These are phyloP conservation scores for Campylorhamphus procurvoides DNA, from an alignment of 2,113 vertebrate genomes.

Conservation along the genomic window DNA sequence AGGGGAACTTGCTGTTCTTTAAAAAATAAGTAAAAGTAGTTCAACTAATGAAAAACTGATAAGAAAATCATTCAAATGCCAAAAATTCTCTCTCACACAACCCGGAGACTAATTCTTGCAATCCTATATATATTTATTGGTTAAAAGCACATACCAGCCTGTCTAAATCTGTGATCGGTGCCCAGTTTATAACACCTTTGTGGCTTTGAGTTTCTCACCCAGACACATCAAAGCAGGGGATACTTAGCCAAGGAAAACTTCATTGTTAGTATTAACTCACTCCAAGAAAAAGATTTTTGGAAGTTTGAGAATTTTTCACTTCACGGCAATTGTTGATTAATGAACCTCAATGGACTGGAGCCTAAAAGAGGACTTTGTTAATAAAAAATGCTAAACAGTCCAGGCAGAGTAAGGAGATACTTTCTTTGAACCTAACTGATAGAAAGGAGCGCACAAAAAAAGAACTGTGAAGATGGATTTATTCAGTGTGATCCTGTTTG, in stretches of 20 bases:
- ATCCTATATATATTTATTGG: constrained; percentile 32
- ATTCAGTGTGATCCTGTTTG: background rate
- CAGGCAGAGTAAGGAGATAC: constrained; percentile 43
- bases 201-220: constrained; percentile 65
- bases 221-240: constrained; percentile 62
- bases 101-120: background rate
- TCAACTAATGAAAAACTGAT: constrained; percentile 47
- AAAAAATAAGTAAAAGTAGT: background rate
- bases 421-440: constrained; percentile 58
- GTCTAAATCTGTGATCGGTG: constrained; percentile 29
- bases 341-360: constrained; percentile 42
- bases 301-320: constrained; percentile 54
- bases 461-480: constrained; percentile 46
- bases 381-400: constrained; percentile 53
- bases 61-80: constrained; percentile 47
- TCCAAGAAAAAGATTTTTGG: constrained; percentile 67
- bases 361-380: constrained; percentile 72
- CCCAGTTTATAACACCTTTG: constrained; percentile 42
- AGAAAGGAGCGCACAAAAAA: background rate
- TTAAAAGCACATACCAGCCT: constrained; percentile 61
- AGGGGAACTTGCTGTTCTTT: constrained; percentile 17
- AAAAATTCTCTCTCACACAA: constrained; percentile 12
- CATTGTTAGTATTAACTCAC: constrained; percentile 51
- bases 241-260: constrained; percentile 64
- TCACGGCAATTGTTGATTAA: constrained; percentile 56